Evolutionary conservation across 2,888 invertebrate genomes (phyloP).

Genomic region (Malthinus flaveolus): DNA sequence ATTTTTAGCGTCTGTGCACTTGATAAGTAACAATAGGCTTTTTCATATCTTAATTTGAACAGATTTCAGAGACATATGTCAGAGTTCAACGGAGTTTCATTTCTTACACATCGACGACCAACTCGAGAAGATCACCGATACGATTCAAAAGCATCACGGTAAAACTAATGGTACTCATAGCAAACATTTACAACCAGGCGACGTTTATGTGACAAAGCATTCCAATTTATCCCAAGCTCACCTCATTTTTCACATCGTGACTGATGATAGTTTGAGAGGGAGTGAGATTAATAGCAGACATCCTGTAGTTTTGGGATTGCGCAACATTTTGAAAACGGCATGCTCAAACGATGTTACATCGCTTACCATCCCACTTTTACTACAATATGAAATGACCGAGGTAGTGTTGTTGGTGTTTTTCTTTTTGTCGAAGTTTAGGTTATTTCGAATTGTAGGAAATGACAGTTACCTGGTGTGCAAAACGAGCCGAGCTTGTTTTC

Average conservation of each 20-base stretch:
- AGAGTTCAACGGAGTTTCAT: conserved; percentile 91
- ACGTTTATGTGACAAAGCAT: conserved; percentile 85
- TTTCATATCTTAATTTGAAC: too few species aligned
- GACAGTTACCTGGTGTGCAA: conserved; percentile 95
- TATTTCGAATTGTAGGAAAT: conserved; percentile 68
- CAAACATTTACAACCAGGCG: conserved; percentile 75
- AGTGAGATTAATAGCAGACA: conserved; percentile 95
- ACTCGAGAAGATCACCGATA: conserved; percentile 67
- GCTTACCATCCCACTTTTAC: conserved; percentile 87
- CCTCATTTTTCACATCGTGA: conserved; percentile 93
- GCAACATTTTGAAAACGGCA: conserved; percentile 94
- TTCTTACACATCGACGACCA: conserved; percentile 87
- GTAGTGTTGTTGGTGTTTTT: conserved; percentile 52
- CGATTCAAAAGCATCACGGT: conserved; percentile 41
- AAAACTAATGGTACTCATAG: conserved; percentile 47
- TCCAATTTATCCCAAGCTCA: conserved; percentile 94
- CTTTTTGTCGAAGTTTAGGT: too few species aligned
- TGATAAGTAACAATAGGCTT: too few species aligned
- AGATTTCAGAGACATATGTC: conserved; percentile 71
- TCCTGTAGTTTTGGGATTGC: conserved; percentile 89
- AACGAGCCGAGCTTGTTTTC: conserved; percentile 94
- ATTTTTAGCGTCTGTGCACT: too few species aligned
- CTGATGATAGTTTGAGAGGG: conserved; percentile 70
- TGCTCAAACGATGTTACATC: conserved; percentile 93
- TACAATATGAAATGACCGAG: conserved; percentile 93